A percentile compares a stretch with the other conserved stretches of the same genome.
Conservation (phyloP, 1,140 invertebrate species). For the Procambarus virginalis region DNA sequence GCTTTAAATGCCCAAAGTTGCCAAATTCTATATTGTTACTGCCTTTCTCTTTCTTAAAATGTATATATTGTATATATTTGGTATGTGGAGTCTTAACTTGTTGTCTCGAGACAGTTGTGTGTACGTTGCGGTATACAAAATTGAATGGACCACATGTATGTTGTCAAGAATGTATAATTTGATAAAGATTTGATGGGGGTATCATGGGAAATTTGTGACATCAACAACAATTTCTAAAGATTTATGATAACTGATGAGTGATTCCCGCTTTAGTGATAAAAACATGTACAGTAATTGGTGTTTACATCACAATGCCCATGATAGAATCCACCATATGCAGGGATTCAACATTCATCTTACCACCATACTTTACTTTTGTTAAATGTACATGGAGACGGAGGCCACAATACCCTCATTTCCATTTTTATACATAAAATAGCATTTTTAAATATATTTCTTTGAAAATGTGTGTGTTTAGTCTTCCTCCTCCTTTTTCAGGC, state of each 20-base stretch:
- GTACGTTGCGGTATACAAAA: slow-evolving; percentile 7
- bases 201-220: slow-evolving; percentile 34
- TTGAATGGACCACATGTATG: slow-evolving; percentile 38
- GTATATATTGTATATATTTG: slow-evolving; percentile 58
- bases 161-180: slow-evolving; percentile 34
- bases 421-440: slow-evolving; percentile 65
- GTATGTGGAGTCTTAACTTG: slow-evolving; percentile 28
- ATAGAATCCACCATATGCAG: slow-evolving; percentile 23
- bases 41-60: slow-evolving; percentile 48
- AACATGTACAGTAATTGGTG: slow-evolving; percentile 9
- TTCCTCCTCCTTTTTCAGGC: background rate
- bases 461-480: slow-evolving; percentile 30
- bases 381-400: slow-evolving; percentile 26
- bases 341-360: slow-evolving; percentile 38
- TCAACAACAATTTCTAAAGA: background rate
- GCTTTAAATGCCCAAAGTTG: slow-evolving; percentile 52
- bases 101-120: slow-evolving; percentile 32
- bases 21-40: slow-evolving; percentile 63
- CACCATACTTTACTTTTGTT: slow-evolving; percentile 16
- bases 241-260: background rate
- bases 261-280: background rate
- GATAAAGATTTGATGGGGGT: slow-evolving; percentile 19
- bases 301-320: slow-evolving; percentile 22
- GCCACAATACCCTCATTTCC: slow-evolving; percentile 55
- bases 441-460: slow-evolving; percentile 63